phyloP scores from a whole-genome alignment of 23 tunicate genomes.

The Clavelina lepadiformis region DNA sequence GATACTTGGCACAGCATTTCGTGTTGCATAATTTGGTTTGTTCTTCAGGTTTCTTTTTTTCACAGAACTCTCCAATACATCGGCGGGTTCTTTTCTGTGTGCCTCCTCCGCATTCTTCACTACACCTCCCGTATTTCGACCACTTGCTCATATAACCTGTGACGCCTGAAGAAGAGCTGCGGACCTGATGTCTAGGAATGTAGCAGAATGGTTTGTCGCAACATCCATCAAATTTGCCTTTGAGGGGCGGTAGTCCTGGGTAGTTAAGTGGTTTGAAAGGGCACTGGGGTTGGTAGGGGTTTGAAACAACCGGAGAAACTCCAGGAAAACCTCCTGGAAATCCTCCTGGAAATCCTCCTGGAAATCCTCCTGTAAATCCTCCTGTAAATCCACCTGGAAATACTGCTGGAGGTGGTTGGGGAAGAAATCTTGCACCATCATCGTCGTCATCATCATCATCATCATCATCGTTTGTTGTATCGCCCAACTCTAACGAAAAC shows the following conservation, averaged over 20 bases:
- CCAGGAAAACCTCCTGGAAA: too few species aligned
- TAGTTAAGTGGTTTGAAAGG: slow-evolving; percentile 22
- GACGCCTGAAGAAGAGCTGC: slow-evolving; percentile 33
- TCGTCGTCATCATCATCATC: too few species aligned
- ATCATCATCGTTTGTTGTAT: too few species aligned
- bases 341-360: too few species aligned
- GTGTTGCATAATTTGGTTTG: background rate
- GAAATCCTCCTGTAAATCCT: too few species aligned
- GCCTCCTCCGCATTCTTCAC: slow-evolving; percentile 28
- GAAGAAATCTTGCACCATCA: too few species aligned
- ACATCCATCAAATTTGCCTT: slow-evolving; percentile 73
- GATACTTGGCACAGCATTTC: background rate
- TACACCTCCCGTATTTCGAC: slow-evolving; percentile 32
- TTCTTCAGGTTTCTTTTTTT: background rate
- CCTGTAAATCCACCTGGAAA: too few species aligned
- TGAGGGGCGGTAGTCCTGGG: slow-evolving; percentile 44
- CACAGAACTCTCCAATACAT: slow-evolving; percentile 14
- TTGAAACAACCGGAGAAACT: slow-evolving; percentile 2
- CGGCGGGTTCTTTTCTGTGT: slow-evolving; percentile 19
- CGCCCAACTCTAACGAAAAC: too few species aligned
- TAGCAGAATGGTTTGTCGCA: slow-evolving; percentile 78
- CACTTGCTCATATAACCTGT: slow-evolving; percentile 30
- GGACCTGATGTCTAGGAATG: slow-evolving; percentile 27
- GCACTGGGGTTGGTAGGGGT: slow-evolving; percentile 23
- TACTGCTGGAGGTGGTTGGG: too few species aligned